phyloP scores from a whole-genome alignment of 2,797 vertebrate species.

The Triplophysa bombifrons region DNA sequence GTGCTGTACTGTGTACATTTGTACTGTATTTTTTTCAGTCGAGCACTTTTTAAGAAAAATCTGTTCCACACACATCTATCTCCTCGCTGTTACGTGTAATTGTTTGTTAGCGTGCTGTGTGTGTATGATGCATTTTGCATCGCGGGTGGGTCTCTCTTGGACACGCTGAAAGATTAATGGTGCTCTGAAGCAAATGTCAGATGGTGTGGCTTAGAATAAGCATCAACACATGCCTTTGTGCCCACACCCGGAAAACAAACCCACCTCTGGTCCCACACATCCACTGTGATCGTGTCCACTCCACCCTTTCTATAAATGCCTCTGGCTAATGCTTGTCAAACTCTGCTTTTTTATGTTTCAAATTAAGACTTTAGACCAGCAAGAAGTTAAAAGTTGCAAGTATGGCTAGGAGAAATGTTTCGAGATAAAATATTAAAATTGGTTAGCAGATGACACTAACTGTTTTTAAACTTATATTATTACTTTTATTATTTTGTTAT shows the following conservation, averaged over 20 bases:
- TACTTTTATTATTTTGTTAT: not conserved
- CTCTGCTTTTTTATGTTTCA: not conserved
- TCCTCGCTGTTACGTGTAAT: not conserved
- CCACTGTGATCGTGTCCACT: constrained; percentile 17
- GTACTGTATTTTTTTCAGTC: not conserved
- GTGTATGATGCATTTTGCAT: constrained; percentile 34
- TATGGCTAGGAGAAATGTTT: too few species aligned
- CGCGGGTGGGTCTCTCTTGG: constrained; percentile 42
- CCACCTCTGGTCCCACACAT: constrained; percentile 38
- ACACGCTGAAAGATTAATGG: constrained; percentile 60
- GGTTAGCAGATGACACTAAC: not conserved
- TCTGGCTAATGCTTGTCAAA: not conserved
- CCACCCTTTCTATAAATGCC: not conserved
- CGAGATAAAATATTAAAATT: too few species aligned
- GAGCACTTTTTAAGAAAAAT: not conserved
- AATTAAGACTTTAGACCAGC: too few species aligned
- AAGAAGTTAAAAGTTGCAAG: too few species aligned
- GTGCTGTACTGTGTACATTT: not conserved
- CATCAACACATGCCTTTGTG: constrained; percentile 53
- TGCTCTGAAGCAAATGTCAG: constrained; percentile 55
- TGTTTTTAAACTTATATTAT: too few species aligned
- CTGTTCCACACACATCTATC: not conserved
- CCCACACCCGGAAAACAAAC: constrained; percentile 34
- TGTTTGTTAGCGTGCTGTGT: constrained; percentile 17
- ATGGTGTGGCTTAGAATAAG: constrained; percentile 47